Conservation (phyloP, 2,113 vertebrate genomes). For the Perca schrenkii region DNA sequence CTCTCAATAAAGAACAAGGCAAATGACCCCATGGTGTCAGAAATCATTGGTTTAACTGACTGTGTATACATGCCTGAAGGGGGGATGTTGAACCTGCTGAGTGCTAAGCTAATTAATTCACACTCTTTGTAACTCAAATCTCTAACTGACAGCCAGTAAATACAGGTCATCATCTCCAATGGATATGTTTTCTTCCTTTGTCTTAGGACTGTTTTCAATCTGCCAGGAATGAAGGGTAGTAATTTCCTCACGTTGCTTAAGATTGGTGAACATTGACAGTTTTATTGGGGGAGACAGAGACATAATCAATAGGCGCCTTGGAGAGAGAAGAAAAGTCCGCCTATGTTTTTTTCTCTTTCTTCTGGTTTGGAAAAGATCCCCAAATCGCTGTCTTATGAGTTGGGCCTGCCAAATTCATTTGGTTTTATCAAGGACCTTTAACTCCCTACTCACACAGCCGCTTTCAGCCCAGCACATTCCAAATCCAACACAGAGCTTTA, state of each 20-base stretch:
- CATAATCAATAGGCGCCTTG: slow-evolving; percentile 80
- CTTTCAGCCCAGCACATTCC: slow-evolving; percentile 58
- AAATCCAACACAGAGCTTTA: slow-evolving; percentile 43
- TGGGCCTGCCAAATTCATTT: slow-evolving; percentile 77
- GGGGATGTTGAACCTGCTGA: not conserved
- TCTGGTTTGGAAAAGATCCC: slow-evolving; percentile 78
- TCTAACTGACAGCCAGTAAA: slow-evolving; percentile 19
- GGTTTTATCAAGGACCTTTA: slow-evolving; percentile 82
- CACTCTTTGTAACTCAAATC: slow-evolving; percentile 41
- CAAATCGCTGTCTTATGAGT: slow-evolving; percentile 71
- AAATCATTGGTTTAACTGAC: slow-evolving; percentile 9
- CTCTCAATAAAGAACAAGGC: not conserved
- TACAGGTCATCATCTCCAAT: slow-evolving; percentile 43
- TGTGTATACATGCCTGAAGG: not conserved
- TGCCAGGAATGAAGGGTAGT: slow-evolving; percentile 68
- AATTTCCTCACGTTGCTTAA: slow-evolving; percentile 74
- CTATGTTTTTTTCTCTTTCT: slow-evolving; percentile 67
- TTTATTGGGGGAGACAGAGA: slow-evolving; percentile 80
- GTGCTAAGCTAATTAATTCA: slow-evolving; percentile 44
- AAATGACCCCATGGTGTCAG: not conserved
- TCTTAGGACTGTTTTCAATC: slow-evolving; percentile 65
- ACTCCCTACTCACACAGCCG: slow-evolving; percentile 54
- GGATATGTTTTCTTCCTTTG: slow-evolving; percentile 29
- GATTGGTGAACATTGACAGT: slow-evolving; percentile 78
- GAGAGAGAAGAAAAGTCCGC: slow-evolving; percentile 70